phyloP scores from a whole-genome alignment of 2,797 vertebrate species.

The Cottoperca gobio region DNA sequence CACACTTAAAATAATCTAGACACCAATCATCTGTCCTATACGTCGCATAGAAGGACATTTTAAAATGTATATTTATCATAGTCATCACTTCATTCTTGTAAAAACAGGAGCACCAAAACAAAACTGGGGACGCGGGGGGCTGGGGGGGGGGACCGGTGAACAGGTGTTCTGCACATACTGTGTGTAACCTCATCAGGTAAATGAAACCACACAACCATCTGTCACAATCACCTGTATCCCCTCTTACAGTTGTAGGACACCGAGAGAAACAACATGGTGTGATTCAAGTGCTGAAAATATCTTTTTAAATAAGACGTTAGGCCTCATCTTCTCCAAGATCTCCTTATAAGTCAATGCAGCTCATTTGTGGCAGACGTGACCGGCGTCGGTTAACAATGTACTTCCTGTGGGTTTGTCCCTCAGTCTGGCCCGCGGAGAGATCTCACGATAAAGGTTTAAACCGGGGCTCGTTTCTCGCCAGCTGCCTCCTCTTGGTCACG shows the following conservation, averaged over 20 bases:
- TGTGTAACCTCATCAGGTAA: slow-evolving; percentile 55
- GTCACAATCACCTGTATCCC: slow-evolving; percentile 38
- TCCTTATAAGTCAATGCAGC: slow-evolving; percentile 73
- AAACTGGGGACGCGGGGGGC: slow-evolving; percentile 43
- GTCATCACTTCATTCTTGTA: slow-evolving; percentile 24
- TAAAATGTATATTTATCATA: no score
- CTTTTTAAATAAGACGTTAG: neutral
- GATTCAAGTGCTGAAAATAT: neutral
- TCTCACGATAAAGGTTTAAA: slow-evolving; percentile 77
- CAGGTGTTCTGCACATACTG: slow-evolving; percentile 67
- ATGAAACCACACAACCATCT: slow-evolving; percentile 63
- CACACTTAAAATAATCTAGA: slow-evolving; percentile 6
- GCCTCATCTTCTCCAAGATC: slow-evolving; percentile 40
- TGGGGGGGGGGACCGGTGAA: slow-evolving; percentile 51
- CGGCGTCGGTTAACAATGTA: slow-evolving; percentile 60
- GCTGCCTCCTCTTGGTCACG: slow-evolving; percentile 76
- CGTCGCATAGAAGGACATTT: neutral
- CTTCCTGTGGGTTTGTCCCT: slow-evolving; percentile 82
- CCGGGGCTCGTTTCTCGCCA: slow-evolving; percentile 66
- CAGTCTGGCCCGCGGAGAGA: slow-evolving; percentile 71
- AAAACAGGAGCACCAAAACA: slow-evolving; percentile 53
- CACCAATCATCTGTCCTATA: neutral
- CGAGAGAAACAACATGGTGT: neutral
- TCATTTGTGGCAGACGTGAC: slow-evolving; percentile 68
- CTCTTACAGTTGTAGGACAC: neutral